Conservation (phyloP, 2,888 invertebrate species). For the Cheilosia vulpina region DNA sequence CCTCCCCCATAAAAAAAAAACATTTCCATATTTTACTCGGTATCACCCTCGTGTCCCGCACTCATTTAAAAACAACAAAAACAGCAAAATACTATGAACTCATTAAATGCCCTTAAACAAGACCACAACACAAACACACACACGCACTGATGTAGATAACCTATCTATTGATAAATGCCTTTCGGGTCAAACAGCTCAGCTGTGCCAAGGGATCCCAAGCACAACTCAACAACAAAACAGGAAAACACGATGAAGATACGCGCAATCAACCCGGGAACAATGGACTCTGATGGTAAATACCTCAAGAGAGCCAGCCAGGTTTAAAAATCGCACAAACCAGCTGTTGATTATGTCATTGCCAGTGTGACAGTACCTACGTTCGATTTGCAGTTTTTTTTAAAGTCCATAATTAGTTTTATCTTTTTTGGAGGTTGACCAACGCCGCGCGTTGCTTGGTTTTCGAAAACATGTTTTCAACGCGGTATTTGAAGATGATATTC, state of each 20-base stretch:
- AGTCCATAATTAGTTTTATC: neutral
- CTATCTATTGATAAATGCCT: slow-evolving; percentile 35
- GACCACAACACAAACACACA: neutral
- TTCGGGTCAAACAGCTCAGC: slow-evolving; percentile 35
- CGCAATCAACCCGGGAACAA: slow-evolving; percentile 1
- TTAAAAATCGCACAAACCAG: slow-evolving; percentile 10
- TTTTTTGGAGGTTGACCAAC: neutral
- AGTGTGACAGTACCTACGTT: neutral
- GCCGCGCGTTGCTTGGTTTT: slow-evolving; percentile 15
- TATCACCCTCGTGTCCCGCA: neutral
- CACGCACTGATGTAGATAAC: slow-evolving; percentile 16
- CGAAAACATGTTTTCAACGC: slow-evolving; percentile 23
- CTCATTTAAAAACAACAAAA: neutral
- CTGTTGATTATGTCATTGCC: slow-evolving; percentile 2
- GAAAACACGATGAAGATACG: slow-evolving; percentile 17
- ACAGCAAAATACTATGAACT: slow-evolving; percentile 5
- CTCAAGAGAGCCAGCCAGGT: slow-evolving; percentile 1
- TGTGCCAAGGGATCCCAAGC: slow-evolving; percentile 11
- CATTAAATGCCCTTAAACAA: slow-evolving; percentile 26
- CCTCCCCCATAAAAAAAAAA: too few relatives aligned
- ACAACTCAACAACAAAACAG: slow-evolving; percentile 28
- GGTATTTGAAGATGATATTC: slow-evolving; percentile 38
- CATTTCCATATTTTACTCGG: too few relatives aligned
- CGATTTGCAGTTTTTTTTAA: too few relatives aligned
- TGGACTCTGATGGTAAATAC: slow-evolving; percentile 6